These are phyloP conservation scores for Hemibagrus wyckioides DNA, from an alignment of 2,113 vertebrate genomes.

Conservation along the genomic window DNA sequence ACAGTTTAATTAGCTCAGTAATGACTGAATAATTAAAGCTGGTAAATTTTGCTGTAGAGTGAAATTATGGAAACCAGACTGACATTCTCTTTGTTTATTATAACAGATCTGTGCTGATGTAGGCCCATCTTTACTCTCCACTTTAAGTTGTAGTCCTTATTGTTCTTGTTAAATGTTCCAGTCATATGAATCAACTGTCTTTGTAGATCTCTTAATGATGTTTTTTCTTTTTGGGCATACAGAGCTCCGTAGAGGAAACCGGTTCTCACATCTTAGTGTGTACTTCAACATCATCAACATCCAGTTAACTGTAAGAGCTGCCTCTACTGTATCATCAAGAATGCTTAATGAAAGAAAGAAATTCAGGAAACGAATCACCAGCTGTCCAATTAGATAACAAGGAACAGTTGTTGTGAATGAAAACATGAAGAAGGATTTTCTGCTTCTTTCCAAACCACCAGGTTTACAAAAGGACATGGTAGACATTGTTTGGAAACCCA, in stretches of 20 bases:
- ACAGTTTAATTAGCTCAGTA: too few species aligned
- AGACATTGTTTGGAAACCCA: too few species aligned
- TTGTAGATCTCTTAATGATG: not conserved
- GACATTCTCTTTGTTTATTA: not conserved
- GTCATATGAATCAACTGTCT: not conserved
- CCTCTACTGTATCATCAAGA: not conserved
- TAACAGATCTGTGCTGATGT: not conserved
- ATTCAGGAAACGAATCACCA: not conserved
- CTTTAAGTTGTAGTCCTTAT: not conserved
- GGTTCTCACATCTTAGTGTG: fast-evolving
- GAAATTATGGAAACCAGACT: too few species aligned
- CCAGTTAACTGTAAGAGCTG: not conserved
- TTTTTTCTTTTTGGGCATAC: not conserved
- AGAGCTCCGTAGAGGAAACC: slow-evolving; percentile 1
- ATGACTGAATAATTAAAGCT: too few species aligned
- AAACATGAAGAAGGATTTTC: not conserved
- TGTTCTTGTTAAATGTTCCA: not conserved
- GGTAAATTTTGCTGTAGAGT: too few species aligned
- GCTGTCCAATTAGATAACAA: not conserved
- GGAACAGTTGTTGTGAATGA: not conserved
- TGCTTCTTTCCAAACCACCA: not conserved
- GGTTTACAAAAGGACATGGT: not conserved
- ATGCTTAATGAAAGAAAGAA: not conserved
- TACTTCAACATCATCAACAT: too few species aligned
- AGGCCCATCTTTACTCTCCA: not conserved